Conservation (phyloP, 2,888 invertebrate species). For the Rhagonycha lutea region DNA sequence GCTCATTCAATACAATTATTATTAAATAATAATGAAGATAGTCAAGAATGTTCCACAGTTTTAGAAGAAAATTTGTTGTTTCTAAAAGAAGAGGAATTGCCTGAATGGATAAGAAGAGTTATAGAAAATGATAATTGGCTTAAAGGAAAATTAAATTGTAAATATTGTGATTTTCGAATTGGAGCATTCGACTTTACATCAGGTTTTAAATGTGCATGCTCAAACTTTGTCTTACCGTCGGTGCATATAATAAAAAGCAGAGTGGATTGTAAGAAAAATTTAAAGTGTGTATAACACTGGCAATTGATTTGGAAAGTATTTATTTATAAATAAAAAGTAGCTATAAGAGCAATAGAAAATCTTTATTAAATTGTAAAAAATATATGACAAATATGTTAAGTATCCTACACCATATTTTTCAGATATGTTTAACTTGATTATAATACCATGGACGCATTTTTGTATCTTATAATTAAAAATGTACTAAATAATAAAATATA, state of each 20-base stretch:
- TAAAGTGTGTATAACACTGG: neutral
- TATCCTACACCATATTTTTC: neutral
- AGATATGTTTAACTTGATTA: neutral
- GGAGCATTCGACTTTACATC: conserved; percentile 71
- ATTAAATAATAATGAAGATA: conserved; percentile 4
- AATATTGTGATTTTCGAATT: conserved; percentile 63
- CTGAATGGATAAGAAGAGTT: conserved; percentile 60
- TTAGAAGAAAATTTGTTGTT: conserved; percentile 51
- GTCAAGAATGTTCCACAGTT: conserved; percentile 35
- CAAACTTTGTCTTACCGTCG: conserved; percentile 59
- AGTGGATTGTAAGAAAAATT: conserved; percentile 56
- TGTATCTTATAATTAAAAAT: neutral
- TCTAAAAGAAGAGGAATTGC: conserved; percentile 61
- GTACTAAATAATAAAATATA: neutral
- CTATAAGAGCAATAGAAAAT: neutral
- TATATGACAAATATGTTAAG: neutral
- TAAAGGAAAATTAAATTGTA: conserved; percentile 69
- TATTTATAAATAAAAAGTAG: neutral
- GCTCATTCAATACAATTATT: conserved; percentile 39
- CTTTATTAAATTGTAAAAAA: conserved; percentile 12
- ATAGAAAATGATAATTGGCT: conserved; percentile 65
- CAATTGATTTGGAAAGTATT: neutral
- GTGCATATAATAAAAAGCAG: conserved; percentile 68
- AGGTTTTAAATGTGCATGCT: conserved; percentile 67
- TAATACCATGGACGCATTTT: neutral